Base-by-base conservation (phyloP, 2,888 invertebrate species). In the Callimorpha dominula region DNA sequence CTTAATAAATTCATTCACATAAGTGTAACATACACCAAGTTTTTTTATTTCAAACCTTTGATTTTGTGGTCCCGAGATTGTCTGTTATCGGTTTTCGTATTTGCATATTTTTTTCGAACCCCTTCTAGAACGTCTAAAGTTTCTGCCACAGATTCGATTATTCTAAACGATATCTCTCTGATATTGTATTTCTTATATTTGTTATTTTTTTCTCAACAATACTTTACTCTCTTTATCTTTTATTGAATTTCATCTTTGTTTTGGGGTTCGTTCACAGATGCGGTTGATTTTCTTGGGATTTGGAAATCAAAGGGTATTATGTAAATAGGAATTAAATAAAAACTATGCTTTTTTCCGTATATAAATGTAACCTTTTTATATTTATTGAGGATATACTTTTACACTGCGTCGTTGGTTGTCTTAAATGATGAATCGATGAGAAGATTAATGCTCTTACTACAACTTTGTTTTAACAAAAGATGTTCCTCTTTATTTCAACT, bases 131-230 rank as follows among this genome's bases (percentile, higher is more conserved):
- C 83, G 82, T 82, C 81, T 77, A 87, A 74, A 88, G 81, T 81
- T 90, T 89, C 87, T 79, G 78, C 71, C 81, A 83, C 85, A 86
- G 86, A 90, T 90, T 90, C 89, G 90, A 91, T 91, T 90, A 90
- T 90, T 88, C 87, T 82, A 83, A 86, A 87, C 83, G 89, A 89
- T 89, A 90, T 89, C 86, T 82, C 73, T 79, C 70, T 77, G 84
- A 87, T 88, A 89, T 86, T 88, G 87, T 88, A 86, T 87, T 86
- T 78, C 78, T 81, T 87, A 89, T 90, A 90, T 91, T 90, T 90
- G 89, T 88, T 89, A 88, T 88, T 89, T 89, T 88, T 86, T 85
- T 85, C 81, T 81, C 72, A 81, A 81, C 84, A 81, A 88, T 90
- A 88, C 87, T 88, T 89, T 89, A 87, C 87, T 88, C 78, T 80